phyloP scores from a whole-genome alignment of 2,797 vertebrate genomes.

The Darevskia mixta region DNA sequence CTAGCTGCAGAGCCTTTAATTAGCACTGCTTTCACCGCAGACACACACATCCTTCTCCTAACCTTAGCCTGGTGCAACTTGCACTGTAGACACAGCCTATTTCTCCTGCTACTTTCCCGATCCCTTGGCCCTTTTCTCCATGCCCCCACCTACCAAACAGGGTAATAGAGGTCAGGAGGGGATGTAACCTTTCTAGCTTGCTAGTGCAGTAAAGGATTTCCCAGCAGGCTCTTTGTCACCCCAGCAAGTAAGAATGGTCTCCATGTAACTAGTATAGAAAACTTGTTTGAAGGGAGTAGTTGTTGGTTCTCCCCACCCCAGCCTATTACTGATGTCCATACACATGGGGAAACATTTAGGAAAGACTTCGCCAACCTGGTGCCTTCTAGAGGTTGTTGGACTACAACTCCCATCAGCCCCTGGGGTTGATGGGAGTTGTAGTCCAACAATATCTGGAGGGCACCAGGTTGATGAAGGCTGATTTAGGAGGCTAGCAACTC shows the following conservation, averaged over 20 bases:
- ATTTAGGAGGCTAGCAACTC: too few relatives aligned
- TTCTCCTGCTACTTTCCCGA: conserved; percentile 32
- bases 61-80: neutral
- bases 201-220: neutral
- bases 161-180: neutral
- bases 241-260: neutral
- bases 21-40: conserved; percentile 1
- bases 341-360: neutral
- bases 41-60: neutral
- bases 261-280: neutral
- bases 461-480: too few relatives aligned
- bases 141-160: too few relatives aligned
- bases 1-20: neutral
- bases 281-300: neutral
- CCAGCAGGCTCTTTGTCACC: neutral
- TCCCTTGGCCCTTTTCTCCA: neutral
- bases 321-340: neutral
- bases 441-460: too few relatives aligned
- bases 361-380: too few relatives aligned
- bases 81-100: neutral
- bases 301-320: too few relatives aligned
- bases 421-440: too few relatives aligned
- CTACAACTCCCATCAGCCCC: too few relatives aligned
- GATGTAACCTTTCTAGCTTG: neutral
- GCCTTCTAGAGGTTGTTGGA: too few relatives aligned